A percentile compares a stretch with the other conserved stretches of the same genome.
Evolutionary conservation across 2,888 invertebrate species (phyloP).

Genomic region (Notocelia uddmanniana): DNA sequence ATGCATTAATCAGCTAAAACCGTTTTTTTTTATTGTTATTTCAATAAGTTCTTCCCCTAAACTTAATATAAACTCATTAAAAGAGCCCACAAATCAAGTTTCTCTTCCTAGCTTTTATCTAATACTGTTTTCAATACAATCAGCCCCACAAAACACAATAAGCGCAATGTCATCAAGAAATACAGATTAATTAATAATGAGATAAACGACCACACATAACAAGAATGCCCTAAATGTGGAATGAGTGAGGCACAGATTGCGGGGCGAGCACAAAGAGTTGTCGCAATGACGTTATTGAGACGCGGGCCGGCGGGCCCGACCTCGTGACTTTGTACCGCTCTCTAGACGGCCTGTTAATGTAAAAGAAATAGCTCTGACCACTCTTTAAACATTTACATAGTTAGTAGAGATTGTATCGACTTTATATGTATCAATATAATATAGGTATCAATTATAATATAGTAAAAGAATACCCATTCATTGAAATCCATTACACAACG

Average conservation of each 20-base stretch:
- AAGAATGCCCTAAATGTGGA: constrained; percentile 24
- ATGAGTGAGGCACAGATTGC: constrained; percentile 17
- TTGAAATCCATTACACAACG: background rate
- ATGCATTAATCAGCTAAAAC: too few relatives aligned
- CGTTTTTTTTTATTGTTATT: too few relatives aligned
- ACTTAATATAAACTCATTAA: too few relatives aligned
- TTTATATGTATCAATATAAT: background rate
- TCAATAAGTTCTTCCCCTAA: background rate
- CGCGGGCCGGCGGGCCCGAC: constrained; percentile 68
- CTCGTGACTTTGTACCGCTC: constrained; percentile 77
- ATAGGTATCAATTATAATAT: background rate
- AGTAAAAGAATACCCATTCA: background rate
- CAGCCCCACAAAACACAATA: constrained; percentile 10
- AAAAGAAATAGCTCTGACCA: constrained; percentile 33
- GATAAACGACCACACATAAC: constrained; percentile 19
- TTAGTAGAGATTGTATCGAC: background rate
- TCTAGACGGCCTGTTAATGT: constrained; percentile 72
- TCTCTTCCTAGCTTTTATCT: too few relatives aligned
- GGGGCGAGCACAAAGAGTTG: constrained; percentile 37
- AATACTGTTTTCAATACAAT: background rate
- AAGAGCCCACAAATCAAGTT: too few relatives aligned
- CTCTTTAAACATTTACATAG: constrained; percentile 22
- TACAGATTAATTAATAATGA: constrained; percentile 22
- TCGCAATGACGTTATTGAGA: constrained; percentile 56
- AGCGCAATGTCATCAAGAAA: constrained; percentile 19